Conservation (phyloP, 2,797 vertebrate species). For the Diplodus sargus region DNA sequence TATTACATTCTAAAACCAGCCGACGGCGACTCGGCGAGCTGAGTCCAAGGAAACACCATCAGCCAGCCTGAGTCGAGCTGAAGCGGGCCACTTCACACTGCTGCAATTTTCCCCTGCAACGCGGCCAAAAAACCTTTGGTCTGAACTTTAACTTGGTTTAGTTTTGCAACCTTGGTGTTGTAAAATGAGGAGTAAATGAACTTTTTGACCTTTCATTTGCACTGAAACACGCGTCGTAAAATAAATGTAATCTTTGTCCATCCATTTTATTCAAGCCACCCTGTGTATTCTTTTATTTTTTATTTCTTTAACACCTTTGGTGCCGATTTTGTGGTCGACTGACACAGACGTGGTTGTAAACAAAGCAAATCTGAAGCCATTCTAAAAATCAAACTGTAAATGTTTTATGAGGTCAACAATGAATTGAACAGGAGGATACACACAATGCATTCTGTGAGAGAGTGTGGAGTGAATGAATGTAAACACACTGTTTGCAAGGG, state of each 20-base stretch:
- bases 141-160: too few relatives aligned
- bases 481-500: neutral
- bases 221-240: too few relatives aligned
- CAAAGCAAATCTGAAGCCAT: neutral
- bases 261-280: neutral
- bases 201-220: too few relatives aligned
- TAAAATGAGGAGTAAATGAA: too few relatives aligned
- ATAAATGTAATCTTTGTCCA: too few relatives aligned
- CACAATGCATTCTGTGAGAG: neutral
- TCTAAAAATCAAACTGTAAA: neutral
- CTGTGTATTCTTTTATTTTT: neutral
- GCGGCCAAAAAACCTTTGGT: too few relatives aligned
- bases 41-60: neutral
- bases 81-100: too few relatives aligned
- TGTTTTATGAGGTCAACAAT: neutral
- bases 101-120: too few relatives aligned
- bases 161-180: too few relatives aligned
- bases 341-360: neutral
- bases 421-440: neutral
- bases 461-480: neutral
- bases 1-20: neutral
- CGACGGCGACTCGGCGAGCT: neutral
- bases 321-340: neutral
- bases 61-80: neutral
- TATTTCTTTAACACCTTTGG: neutral